Evolutionary conservation across 1,140 invertebrate species (phyloP).

Genomic region (Drosophila navojoa): DNA sequence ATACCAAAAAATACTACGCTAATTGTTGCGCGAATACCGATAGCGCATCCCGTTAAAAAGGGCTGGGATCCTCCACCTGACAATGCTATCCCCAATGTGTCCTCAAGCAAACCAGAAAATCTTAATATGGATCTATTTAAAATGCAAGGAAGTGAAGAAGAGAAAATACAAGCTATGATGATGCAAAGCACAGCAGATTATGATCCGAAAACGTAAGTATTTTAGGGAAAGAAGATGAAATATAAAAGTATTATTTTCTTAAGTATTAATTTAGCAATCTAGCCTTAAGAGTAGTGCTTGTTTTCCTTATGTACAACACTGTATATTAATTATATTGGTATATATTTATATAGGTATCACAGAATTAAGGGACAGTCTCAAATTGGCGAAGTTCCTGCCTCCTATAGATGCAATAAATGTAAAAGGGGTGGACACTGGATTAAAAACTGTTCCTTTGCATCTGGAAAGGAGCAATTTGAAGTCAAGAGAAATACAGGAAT

Average conservation of each 20-base stretch:
- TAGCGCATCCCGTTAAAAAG: slow-evolving; percentile 90
- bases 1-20: slow-evolving; percentile 99
- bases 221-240: not conserved
- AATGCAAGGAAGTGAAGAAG: slow-evolving; percentile 96
- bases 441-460: slow-evolving; percentile 93
- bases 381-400: slow-evolving; percentile 93
- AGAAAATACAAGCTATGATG: slow-evolving; percentile 99
- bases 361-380: slow-evolving; percentile 94
- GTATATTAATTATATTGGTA: not conserved
- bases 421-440: slow-evolving; percentile 97
- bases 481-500: slow-evolving; percentile 98
- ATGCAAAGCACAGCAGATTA: slow-evolving; percentile 97
- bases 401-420: slow-evolving; percentile 97
- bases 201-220: slow-evolving; percentile 96
- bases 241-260: no score
- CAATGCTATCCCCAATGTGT: slow-evolving; percentile 44
- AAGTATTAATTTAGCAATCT: no score
- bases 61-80: slow-evolving; percentile 86
- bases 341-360: slow-evolving; percentile 88
- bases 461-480: slow-evolving; percentile 86
- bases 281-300: no score
- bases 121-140: slow-evolving; percentile 90
- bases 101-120: slow-evolving; percentile 48
- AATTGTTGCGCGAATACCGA: slow-evolving; percentile 96
- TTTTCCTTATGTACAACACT: no score